Evolutionary conservation across 2,888 invertebrate species (phyloP), one percentile per base, ranked within the genome.

Genomic region (Dryadula phaetusa): DNA sequence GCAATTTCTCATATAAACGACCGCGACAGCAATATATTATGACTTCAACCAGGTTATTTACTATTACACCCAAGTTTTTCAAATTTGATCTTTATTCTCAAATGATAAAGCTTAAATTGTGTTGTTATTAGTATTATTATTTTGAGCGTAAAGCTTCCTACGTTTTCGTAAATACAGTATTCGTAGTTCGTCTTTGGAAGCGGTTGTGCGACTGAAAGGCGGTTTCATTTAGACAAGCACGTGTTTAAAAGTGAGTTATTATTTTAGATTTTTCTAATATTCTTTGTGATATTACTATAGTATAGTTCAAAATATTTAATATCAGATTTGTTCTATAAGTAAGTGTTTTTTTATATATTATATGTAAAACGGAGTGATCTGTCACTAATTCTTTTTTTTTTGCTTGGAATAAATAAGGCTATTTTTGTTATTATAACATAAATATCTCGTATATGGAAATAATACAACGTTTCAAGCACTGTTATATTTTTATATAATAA

Each of bases 111-210:
- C 76, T 66, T 63, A 75, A 71, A 77, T 81, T 84, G 60, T 72
- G 73, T 75, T 81, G 77, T 54, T 47, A 16, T 18, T 63, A 52
- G 44, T 28, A 71, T 82, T 78, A 82, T 82, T 85, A 85, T 84
- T 87, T 86, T 85, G 78, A 77, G 77, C 77, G 79, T 71, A 82
- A 82, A 82, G 83, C 81, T 87, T 81, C 77, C 69, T 72, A 74
- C 74, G 73, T 76, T 77, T 73, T 74, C 69, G 77, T 77, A 79
- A 79, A 79, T 79, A 79, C 72, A 67, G 81, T 80, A 78, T 79
- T 81, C 79, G 81, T 77, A 62, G 65, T 64, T 71, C 49, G 66
- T 49, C 66, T 40, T 58, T 63, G 69, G 69, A 20, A 28, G 63
- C 22, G 66, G 62, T 66, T 53, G 72, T 52, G 20, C 34, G 47